Base-by-base conservation (phyloP, 2,797 vertebrate genomes). In the Oreortyx pictus region DNA sequence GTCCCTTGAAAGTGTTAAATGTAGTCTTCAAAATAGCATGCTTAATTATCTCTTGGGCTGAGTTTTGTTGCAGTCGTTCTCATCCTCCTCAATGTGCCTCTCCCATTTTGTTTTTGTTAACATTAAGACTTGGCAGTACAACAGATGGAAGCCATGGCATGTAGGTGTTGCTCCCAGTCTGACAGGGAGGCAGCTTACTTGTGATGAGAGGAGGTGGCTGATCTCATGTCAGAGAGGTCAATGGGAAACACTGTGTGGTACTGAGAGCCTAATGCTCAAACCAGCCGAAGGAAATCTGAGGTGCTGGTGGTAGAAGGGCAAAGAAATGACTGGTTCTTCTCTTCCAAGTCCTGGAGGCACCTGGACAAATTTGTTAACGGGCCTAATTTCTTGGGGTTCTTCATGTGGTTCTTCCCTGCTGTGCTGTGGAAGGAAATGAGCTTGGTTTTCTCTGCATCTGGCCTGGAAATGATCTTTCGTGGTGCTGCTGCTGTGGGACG, bases 311-410 rank as follows among this genome's bases (percentile, higher is more conserved):
- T 1, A 87, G n/a, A 59, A 82, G 82, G 35, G 68, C 64, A 43
- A 13, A 7, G 57, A 76, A 86, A 43, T 16, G 9, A 56, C 64
- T 71, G 50, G 25, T 29, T 16, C 39, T 39, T 16, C 9, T 47
- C 25, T 68, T 83, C 76, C 47, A 56, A 5, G n/a, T 66, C 49
- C 89, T 81, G 49, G 50, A 83, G 83, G 73, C 66, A 39, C 39
- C 56, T 75, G 74, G 80, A 47, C 54, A 88, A 14, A 76, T 66
- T 46, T 22, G 39, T 70, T 84, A 94, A 73, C 49, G 31, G 31
- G 5, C 20, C n/a, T 84, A 1, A 88, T 90, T 86, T 84, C 56
- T 82, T 44, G 43, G 43, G 60, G 66, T 47, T 88, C 66, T 86
- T 59, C 1, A 0, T 80, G 41, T 35, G 54, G 41, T 50, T 91